Evolutionary conservation across 2,797 vertebrate species (phyloP).

Genomic region (Cyprinodon diabolis): DNA sequence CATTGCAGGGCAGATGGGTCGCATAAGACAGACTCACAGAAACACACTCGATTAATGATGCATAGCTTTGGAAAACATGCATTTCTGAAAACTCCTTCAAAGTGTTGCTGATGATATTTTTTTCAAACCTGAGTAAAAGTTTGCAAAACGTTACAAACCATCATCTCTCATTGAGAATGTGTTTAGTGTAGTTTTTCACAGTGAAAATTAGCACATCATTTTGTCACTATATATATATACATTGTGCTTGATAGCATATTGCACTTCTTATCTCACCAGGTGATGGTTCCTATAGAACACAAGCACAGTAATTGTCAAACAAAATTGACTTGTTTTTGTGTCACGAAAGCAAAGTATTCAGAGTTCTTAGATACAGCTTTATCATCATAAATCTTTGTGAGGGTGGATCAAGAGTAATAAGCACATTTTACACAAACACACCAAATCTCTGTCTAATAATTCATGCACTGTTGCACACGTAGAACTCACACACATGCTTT

Average conservation of each 20-base stretch:
- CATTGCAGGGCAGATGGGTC: background rate
- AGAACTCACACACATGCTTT: slow-evolving; percentile 49
- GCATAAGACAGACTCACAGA: slow-evolving; percentile 2
- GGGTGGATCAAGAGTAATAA: slow-evolving; percentile 35
- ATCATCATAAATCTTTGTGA: slow-evolving; percentile 33
- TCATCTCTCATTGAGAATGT: slow-evolving; percentile 24
- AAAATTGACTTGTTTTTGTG: slow-evolving; percentile 33
- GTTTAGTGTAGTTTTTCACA: slow-evolving; percentile 51
- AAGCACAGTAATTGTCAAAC: slow-evolving; percentile 57
- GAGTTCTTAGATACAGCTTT: slow-evolving; percentile 27
- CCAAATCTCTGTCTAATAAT: slow-evolving; percentile 32
- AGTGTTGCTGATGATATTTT: slow-evolving; percentile 37
- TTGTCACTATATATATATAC: slow-evolving; percentile 38
- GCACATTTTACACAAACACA: slow-evolving; percentile 47
- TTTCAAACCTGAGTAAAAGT: slow-evolving; percentile 65
- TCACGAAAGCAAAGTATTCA: slow-evolving; percentile 38
- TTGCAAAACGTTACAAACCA: slow-evolving; percentile 41
- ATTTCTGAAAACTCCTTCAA: slow-evolving; percentile 15
- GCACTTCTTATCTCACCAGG: slow-evolving; percentile 32
- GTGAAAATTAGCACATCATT: slow-evolving; percentile 54
- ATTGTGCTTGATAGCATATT: slow-evolving; percentile 51
- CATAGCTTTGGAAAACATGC: slow-evolving; percentile 12
- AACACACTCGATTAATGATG: background rate
- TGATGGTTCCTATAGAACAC: slow-evolving; percentile 31
- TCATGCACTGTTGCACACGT: slow-evolving; percentile 56